These are phyloP conservation scores for Drymodes brunneopygia DNA, from an alignment of 2,113 vertebrate species.

Conservation along the genomic window DNA sequence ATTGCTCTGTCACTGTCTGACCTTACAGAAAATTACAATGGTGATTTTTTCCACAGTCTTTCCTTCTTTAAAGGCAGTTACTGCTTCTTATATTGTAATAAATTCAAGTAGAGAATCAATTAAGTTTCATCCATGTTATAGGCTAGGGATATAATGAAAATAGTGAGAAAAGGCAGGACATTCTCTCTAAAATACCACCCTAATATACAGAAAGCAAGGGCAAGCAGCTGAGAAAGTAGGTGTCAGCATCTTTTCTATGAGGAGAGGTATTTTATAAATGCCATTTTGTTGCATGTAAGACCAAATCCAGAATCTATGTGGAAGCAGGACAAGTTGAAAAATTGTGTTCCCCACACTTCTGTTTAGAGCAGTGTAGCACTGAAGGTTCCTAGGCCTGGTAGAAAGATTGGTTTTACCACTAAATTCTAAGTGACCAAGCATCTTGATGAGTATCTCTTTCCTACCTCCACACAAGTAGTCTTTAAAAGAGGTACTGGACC, in stretches of 20 bases:
- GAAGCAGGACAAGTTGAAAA: neutral
- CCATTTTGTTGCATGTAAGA: neutral
- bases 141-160: neutral
- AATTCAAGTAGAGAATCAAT: neutral
- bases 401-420: neutral
- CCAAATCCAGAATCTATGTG: neutral
- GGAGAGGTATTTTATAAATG: neutral
- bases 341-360: neutral
- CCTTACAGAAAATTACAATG: neutral
- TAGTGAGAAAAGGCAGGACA: neutral
- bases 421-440: neutral
- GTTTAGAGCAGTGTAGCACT: neutral
- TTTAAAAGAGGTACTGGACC: neutral
- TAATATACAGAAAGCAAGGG: neutral
- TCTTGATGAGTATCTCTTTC: neutral
- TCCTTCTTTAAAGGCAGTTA: neutral
- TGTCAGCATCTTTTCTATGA: neutral
- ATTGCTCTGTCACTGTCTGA: neutral
- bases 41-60: neutral
- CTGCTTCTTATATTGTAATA: neutral
- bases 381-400: neutral
- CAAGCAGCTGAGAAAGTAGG: neutral
- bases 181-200: neutral
- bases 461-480: neutral
- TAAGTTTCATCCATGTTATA: neutral